Evolutionary conservation across 2,113 vertebrate genomes (phyloP).

Genomic region (Macaca mulatta): DNA sequence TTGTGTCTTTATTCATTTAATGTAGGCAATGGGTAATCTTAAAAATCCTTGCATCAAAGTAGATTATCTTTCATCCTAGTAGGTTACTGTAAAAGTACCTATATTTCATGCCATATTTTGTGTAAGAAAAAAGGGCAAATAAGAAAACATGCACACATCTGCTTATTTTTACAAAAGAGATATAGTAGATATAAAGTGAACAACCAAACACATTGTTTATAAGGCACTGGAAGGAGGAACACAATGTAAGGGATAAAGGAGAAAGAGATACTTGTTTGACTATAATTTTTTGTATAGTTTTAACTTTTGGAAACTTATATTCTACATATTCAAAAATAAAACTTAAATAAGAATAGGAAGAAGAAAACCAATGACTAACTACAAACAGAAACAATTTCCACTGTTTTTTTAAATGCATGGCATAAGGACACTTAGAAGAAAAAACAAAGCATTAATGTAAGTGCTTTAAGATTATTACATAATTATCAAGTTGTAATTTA

Average conservation of each 20-base stretch:
- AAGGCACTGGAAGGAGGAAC: neutral
- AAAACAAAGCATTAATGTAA: neutral
- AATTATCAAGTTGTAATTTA: neutral
- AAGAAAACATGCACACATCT: neutral
- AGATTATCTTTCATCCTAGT: neutral
- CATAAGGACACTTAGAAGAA: neutral
- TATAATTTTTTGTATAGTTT: neutral
- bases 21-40: neutral
- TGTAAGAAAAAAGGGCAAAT: neutral
- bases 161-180: constrained; percentile 5
- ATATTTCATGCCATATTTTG: neutral
- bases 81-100: neutral
- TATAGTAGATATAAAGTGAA: neutral
- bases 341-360: neutral
- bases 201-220: neutral
- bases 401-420: neutral
- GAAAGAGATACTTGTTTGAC: neutral
- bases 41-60: neutral
- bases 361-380: neutral
- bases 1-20: neutral
- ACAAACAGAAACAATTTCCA: neutral
- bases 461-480: neutral
- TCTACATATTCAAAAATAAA: neutral
- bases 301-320: neutral
- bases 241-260: neutral